phyloP scores from a whole-genome alignment of 2,797 vertebrate genomes.

The Trichosurus vulpecula region DNA sequence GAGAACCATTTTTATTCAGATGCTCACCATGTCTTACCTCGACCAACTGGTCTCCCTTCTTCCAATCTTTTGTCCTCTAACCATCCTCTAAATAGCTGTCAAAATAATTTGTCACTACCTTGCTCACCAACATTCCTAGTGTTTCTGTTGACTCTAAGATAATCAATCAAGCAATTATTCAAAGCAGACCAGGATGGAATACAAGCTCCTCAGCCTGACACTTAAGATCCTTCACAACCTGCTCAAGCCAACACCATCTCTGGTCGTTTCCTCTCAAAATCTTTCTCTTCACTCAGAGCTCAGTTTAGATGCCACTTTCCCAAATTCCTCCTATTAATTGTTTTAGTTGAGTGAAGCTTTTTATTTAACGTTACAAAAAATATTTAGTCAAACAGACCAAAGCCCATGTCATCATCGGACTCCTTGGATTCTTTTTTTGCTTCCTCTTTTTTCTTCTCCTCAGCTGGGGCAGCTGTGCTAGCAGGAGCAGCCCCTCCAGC shows the following conservation, averaged over 20 bases:
- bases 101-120: background rate
- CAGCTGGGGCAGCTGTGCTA: too few relatives aligned
- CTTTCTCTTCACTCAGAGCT: background rate
- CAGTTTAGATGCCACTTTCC: background rate
- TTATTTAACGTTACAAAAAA: too few relatives aligned
- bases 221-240: background rate
- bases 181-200: background rate
- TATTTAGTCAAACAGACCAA: too few relatives aligned
- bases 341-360: too few relatives aligned
- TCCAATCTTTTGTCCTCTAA: background rate
- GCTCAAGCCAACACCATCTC: background rate
- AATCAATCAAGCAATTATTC: background rate
- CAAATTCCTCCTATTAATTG: too few relatives aligned
- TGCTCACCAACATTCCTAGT: background rate
- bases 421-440: too few relatives aligned
- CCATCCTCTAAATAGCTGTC: background rate
- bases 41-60: background rate
- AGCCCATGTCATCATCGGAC: too few relatives aligned
- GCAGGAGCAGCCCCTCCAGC: too few relatives aligned
- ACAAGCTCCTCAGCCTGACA: background rate
- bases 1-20: background rate
- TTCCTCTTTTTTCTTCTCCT: too few relatives aligned
- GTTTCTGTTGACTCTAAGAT: background rate
- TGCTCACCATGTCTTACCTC: background rate
- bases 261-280: background rate